Conservation (phyloP, 2,888 invertebrate genomes). For the Tinea pellionella region DNA sequence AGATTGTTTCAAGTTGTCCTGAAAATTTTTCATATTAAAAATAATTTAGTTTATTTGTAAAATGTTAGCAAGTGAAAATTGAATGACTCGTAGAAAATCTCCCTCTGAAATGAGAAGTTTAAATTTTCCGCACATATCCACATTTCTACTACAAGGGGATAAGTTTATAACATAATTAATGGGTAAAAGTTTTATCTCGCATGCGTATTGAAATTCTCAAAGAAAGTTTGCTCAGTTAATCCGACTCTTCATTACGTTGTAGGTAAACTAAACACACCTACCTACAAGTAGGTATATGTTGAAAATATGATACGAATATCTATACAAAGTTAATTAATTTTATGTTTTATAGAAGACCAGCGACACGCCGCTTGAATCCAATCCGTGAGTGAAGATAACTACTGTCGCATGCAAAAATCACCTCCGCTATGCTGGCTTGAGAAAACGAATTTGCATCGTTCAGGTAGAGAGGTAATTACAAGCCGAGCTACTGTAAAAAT, state of each 20-base stretch:
- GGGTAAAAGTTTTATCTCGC: background rate
- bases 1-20: background rate
- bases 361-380: too few relatives aligned
- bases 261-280: background rate
- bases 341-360: too few relatives aligned
- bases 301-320: too few relatives aligned
- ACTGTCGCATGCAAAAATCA: too few relatives aligned
- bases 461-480: too few relatives aligned
- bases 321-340: too few relatives aligned
- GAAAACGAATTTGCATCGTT: too few relatives aligned
- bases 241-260: background rate
- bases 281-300: too few relatives aligned
- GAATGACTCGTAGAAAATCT: background rate
- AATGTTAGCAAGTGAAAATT: too few relatives aligned
- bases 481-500: background rate
- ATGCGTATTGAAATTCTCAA: background rate
- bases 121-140: background rate
- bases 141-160: background rate
- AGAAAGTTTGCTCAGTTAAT: background rate
- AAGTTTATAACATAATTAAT: conserved; percentile 1
- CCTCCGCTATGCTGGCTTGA: too few relatives aligned
- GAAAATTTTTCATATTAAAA: background rate
- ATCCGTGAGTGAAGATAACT: too few relatives aligned
- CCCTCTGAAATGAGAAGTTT: background rate
- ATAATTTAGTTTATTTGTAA: too few relatives aligned